Evolutionary conservation across 2,888 invertebrate species (phyloP), one percentile per base, ranked within the genome.

Genomic region (Megamerina dolium): DNA sequence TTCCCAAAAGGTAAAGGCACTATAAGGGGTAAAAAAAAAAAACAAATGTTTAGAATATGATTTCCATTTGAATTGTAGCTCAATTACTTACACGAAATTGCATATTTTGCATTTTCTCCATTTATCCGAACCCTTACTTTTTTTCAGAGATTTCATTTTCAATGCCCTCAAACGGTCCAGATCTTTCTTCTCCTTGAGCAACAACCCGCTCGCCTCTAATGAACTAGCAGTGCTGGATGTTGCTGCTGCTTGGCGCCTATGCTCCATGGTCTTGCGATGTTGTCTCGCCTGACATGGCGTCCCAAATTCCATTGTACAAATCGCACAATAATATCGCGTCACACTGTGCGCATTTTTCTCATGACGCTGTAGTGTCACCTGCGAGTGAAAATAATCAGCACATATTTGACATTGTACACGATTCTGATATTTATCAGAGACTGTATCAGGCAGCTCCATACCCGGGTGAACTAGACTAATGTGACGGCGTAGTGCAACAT

Each of bases 331-430:
- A 55, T 77, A 86, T 4, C 77, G 72, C 27, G 71, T 74, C 14
- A 75, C 71, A 20, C 76, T 75, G 59, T 87, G 87, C 32, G 73
- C 75, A 1, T 73, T 70, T 51, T 80, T 76, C 47, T 80, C 74
- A 64, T 85, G 86, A 6, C 82, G 78, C 43, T 86, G 85, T 33
- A 87, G 68, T 1, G 83, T 77, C 4, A 81, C 63, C 1, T 78
- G 75, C 0, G 84, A 80, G 52, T 78, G 76, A 40, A 81, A 78
- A 2, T 77, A 73, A 10, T 73, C 70, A 1, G 60, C 54, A 59
- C 88, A 88, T 10, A 76, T 54, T 9, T 69, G 62, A 55, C 87
- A 88, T 20, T 70, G 72, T 47, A 79, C 78, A 12, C 79, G 73
- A 38, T 78, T 79, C 59, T 83, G 83, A 57, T 85, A 84, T 17